Evolutionary conservation across 37 sponge, comb jelly and placozoan genomes (phyloP), one percentile per base, ranked within the genome.

Genomic region (Axinella damicornis): DNA sequence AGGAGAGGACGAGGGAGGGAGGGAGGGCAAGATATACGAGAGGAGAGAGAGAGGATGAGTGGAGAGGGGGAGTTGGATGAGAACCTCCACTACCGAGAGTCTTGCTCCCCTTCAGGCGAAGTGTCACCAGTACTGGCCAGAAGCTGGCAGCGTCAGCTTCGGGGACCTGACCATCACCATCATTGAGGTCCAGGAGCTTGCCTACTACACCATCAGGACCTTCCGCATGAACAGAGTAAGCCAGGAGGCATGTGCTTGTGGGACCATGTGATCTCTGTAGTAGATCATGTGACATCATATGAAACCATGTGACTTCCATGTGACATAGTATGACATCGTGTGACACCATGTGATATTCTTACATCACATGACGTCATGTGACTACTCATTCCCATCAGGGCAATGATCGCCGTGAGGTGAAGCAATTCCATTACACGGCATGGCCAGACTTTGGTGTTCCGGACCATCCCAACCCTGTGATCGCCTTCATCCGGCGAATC

Each of bases 401-500:
- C 16, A 63, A 80, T 33, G 93, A 89, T 11, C 34, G 25, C 30
- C 55, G 78, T 63, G 85, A 87, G 73, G 73, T 91, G 58, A 93
- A 90, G 80, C 95, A 91, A 77, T 87, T 90, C 72, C 95, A 94
- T 72, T 94, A 91, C 93, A 92, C 93, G 28, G 79, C 85, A 13
- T 94, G 95, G 95, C 95, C 95, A 52, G 95, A 94, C 69, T 89
- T 88, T 81, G 95, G 95, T 11, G 95, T 94, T 24, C 95, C 95
- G 0, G 90, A 94, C 4, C 74, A 86, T 21, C 76, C 95, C 31
- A 70, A 73, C 54, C 89, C 89, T 20, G 81, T 92, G 34, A 63
- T 94, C 25, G 30, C 78, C 13, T 88, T 94, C 66, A 73, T 91
- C 52, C 83, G 78, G 12, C 39, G 93, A 30, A 40, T 88, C 38